phyloP scores from a whole-genome alignment of 1,140 invertebrate species.

The Ceratoteleas bidentatus region DNA sequence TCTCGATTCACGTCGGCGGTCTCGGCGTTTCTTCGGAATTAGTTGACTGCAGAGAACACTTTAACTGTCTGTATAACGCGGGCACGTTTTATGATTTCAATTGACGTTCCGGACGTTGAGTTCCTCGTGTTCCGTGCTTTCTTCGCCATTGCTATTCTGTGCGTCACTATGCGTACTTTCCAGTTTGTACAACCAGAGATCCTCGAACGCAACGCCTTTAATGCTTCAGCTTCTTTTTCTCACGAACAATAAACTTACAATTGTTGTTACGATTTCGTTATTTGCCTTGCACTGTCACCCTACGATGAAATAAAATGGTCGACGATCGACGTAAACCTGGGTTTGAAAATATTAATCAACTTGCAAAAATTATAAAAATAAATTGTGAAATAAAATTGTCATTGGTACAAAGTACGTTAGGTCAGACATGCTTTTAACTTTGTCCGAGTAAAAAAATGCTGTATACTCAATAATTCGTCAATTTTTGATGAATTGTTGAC shows the following conservation, averaged over 20 bases:
- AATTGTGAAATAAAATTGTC: too few species aligned
- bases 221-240: slow-evolving; percentile 32
- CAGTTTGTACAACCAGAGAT: slow-evolving; percentile 7
- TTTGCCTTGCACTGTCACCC: background rate
- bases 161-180: slow-evolving; percentile 24
- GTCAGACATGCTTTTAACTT: too few species aligned
- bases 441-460: too few species aligned
- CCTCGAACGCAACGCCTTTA: slow-evolving; percentile 27
- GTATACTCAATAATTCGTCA: too few species aligned
- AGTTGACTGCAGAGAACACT: slow-evolving; percentile 3
- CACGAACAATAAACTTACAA: slow-evolving; percentile 27
- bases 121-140: slow-evolving; percentile 19
- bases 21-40: too few species aligned
- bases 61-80: slow-evolving; percentile 19
- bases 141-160: slow-evolving; percentile 35
- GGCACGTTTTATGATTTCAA: slow-evolving; percentile 37
- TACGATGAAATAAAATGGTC: too few species aligned
- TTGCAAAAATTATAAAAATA: too few species aligned
- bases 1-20: too few species aligned
- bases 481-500: too few species aligned
- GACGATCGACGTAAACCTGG: too few species aligned
- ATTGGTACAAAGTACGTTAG: too few species aligned
- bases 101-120: slow-evolving; percentile 32
- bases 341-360: too few species aligned
- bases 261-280: slow-evolving; percentile 27